These are phyloP conservation scores for Protophormia terraenovae DNA, from an alignment of 2,888 invertebrate genomes.

Conservation along the genomic window DNA sequence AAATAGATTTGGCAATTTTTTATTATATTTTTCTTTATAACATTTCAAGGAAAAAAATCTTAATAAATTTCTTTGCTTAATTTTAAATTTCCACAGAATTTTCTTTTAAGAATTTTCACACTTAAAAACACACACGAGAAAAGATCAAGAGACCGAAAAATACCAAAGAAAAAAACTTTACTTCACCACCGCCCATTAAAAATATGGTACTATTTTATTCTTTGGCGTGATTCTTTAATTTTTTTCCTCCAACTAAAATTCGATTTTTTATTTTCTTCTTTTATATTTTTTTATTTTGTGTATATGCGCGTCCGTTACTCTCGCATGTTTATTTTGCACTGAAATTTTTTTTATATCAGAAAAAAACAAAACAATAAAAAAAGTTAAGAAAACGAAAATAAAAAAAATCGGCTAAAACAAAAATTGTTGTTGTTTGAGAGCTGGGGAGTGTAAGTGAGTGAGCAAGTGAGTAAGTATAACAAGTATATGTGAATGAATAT, in stretches of 20 bases:
- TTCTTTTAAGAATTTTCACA: conserved; percentile 27
- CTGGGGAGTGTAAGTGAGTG: too few species aligned
- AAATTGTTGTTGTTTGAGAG: neutral
- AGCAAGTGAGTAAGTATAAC: too few species aligned
- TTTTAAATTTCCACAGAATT: conserved; percentile 28
- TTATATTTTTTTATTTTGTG: neutral
- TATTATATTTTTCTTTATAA: neutral
- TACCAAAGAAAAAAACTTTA: conserved; percentile 32
- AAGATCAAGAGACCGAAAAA: conserved; percentile 37
- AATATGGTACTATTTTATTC: conserved; percentile 37
- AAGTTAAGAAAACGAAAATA: too few species aligned
- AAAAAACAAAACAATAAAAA: neutral
- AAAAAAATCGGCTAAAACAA: neutral
- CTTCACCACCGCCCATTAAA: conserved; percentile 56
- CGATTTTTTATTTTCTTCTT: neutral
- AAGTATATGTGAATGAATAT: too few species aligned
- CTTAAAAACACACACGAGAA: neutral
- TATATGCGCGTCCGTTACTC: conserved; percentile 58
- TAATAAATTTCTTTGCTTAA: too few species aligned
- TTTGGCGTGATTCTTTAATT: too few species aligned
- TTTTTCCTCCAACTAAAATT: neutral
- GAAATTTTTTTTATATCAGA: conserved; percentile 37
- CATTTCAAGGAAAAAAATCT: neutral
- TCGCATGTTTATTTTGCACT: conserved; percentile 66
- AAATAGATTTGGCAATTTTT: too few species aligned